Conservation (phyloP, 2,888 invertebrate species). For the Drepana falcataria region DNA sequence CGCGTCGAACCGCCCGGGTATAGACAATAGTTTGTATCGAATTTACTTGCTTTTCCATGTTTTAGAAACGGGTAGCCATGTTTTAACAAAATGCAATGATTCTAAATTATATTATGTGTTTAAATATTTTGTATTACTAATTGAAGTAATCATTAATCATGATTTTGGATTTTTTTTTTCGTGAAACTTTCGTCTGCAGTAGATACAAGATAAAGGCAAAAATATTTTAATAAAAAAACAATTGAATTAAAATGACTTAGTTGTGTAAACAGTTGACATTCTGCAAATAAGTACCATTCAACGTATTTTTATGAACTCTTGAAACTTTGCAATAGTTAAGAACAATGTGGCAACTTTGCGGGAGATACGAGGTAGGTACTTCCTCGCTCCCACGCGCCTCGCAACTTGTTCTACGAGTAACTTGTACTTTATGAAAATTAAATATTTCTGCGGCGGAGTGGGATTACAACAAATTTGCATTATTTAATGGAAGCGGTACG, state of each 20-base stretch:
- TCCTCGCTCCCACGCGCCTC: slow-evolving; percentile 32
- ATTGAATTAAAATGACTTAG: too few relatives aligned
- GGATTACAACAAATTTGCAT: slow-evolving; percentile 78
- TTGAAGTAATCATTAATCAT: too few relatives aligned
- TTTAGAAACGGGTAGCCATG: background rate
- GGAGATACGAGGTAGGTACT: too few relatives aligned
- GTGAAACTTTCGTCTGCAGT: too few relatives aligned
- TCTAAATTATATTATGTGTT: too few relatives aligned
- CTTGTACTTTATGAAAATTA: slow-evolving; percentile 78
- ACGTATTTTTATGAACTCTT: background rate
- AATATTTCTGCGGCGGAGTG: slow-evolving; percentile 69
- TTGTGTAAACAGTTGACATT: background rate
- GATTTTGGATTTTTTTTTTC: too few relatives aligned
- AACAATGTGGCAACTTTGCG: slow-evolving; percentile 21
- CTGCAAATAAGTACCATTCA: background rate
- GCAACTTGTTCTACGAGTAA: slow-evolving; percentile 49
- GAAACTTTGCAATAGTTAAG: background rate
- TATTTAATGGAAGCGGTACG: slow-evolving; percentile 74
- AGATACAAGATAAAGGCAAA: too few relatives aligned
- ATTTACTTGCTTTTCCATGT: slow-evolving; percentile 22
- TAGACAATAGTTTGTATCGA: slow-evolving; percentile 22
- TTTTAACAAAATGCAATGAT: too few relatives aligned
- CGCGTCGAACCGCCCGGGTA: slow-evolving; percentile 46
- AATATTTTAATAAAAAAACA: too few relatives aligned
- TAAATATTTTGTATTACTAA: too few relatives aligned